Evolutionary conservation across 2,113 vertebrate genomes (phyloP).

Genomic region (Halichoeres trimaculatus): DNA sequence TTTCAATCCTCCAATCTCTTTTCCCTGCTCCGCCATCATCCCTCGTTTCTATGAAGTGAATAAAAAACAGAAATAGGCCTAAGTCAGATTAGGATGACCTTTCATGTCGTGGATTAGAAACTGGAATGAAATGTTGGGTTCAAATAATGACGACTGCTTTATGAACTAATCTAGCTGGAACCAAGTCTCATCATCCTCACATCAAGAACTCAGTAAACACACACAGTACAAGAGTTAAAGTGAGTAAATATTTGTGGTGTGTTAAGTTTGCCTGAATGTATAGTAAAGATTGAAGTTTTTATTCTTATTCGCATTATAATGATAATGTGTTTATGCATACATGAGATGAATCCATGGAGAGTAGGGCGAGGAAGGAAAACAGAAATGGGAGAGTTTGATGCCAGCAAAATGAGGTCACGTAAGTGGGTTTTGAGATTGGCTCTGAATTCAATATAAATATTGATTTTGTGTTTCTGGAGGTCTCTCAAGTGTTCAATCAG

Average conservation of each 20-base stretch:
- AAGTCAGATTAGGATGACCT: constrained; percentile 72
- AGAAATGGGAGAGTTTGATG: constrained; percentile 24
- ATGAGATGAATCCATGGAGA: constrained; percentile 33
- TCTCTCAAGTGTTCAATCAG: constrained; percentile 52
- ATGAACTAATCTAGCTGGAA: constrained; percentile 60
- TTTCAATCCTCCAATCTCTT: constrained; percentile 47
- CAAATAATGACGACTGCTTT: constrained; percentile 65
- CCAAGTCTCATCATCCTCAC: constrained; percentile 46
- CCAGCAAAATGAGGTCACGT: constrained; percentile 58
- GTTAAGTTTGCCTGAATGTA: constrained; percentile 9
- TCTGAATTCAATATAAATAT: constrained; percentile 58
- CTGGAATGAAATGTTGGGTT: constrained; percentile 52
- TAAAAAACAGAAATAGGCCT: constrained; percentile 56
- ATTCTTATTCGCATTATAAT: constrained; percentile 28
- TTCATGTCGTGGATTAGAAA: constrained; percentile 65
- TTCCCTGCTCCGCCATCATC: constrained; percentile 19
- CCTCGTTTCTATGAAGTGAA: constrained; percentile 42
- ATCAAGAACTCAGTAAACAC: constrained; percentile 46
- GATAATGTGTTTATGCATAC: constrained; percentile 32
- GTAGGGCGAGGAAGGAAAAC: constrained; percentile 36
- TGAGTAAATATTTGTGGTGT: constrained; percentile 9
- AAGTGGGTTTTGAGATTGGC: constrained; percentile 59
- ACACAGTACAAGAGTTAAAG: constrained; percentile 39
- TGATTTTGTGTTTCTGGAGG: constrained; percentile 56
- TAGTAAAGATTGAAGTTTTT: constrained; percentile 3